Evolutionary conservation across 2,113 vertebrate species (phyloP).

Genomic region (Sakesphorus luctuosus): DNA sequence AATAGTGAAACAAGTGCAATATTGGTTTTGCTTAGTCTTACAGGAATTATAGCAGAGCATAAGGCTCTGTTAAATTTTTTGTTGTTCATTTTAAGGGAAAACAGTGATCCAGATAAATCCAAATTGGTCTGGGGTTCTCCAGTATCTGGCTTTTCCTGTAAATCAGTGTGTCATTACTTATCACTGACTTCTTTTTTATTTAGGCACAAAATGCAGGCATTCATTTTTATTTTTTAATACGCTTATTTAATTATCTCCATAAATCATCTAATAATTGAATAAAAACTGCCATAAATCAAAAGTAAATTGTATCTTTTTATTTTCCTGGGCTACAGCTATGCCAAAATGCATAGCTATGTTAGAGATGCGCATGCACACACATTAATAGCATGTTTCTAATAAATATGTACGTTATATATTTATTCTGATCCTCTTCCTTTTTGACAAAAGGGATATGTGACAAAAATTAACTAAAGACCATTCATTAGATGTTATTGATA

Average conservation of each 20-base stretch:
- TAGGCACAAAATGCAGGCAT: slow-evolving; percentile 28
- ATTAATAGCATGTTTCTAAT: background rate
- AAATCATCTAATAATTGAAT: slow-evolving; percentile 50
- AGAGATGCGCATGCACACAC: rapidly evolving
- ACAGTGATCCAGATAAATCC: background rate
- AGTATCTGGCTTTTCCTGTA: slow-evolving; percentile 24
- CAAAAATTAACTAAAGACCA: background rate
- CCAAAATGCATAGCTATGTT: background rate
- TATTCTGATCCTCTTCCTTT: background rate
- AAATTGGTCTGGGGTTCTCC: background rate
- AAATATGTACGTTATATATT: background rate
- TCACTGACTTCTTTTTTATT: slow-evolving; percentile 38
- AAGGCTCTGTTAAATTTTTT: background rate
- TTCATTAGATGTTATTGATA: slow-evolving; percentile 1
- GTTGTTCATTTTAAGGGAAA: background rate
- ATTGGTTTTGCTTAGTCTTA: background rate
- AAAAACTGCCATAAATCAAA: slow-evolving; percentile 23
- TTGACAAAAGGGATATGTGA: background rate
- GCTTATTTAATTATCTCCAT: slow-evolving; percentile 57
- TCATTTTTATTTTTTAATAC: slow-evolving; percentile 44
- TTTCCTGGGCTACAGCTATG: background rate
- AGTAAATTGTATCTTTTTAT: background rate
- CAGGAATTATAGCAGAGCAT: background rate
- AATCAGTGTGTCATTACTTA: slow-evolving; percentile 39
- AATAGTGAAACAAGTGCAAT: background rate